Conservation (phyloP, 2,888 invertebrate species). For the Melinopterus prodromus region DNA sequence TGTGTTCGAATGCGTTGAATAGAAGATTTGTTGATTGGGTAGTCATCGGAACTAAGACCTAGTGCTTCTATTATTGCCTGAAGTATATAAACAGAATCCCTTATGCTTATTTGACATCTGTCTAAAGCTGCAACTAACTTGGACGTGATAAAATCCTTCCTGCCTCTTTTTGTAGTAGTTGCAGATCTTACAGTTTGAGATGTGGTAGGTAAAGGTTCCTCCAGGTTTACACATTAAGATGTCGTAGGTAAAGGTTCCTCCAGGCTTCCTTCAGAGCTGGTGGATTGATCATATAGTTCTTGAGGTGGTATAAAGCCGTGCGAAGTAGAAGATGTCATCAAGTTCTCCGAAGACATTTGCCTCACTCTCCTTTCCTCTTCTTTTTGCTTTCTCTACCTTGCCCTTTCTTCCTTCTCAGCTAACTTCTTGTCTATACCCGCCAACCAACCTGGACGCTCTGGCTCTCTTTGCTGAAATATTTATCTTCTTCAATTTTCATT, state of each 20-base stretch:
- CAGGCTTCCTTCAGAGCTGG: constrained; percentile 21
- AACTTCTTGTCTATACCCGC: constrained; percentile 47
- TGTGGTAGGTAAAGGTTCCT: not conserved
- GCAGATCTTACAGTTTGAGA: constrained; percentile 18
- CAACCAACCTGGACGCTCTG: constrained; percentile 45
- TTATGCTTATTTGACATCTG: constrained; percentile 41
- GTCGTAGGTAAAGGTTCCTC: constrained; percentile 15
- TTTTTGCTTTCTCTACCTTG: not conserved
- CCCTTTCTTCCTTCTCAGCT: constrained; percentile 45
- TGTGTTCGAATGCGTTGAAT: constrained; percentile 39
- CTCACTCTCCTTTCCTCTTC: constrained; percentile 19
- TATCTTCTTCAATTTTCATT: constrained; percentile 49
- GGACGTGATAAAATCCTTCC: constrained; percentile 44
- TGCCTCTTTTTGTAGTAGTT: constrained; percentile 29
- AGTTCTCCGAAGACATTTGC: constrained; percentile 5
- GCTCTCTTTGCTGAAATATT: constrained; percentile 36
- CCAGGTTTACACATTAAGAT: too few relatives aligned
- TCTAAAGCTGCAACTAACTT: constrained; percentile 44
- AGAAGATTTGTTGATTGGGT: constrained; percentile 24
- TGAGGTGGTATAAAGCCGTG: constrained; percentile 10
- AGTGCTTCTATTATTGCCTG: constrained; percentile 26
- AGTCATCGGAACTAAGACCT: constrained; percentile 28
- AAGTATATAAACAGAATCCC: constrained; percentile 33
- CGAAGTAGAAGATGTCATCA: not conserved
- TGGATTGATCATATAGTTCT: constrained; percentile 30